These are phyloP conservation scores for Bombus superbus DNA, from an alignment of 1,140 invertebrate genomes.

Conservation along the genomic window DNA sequence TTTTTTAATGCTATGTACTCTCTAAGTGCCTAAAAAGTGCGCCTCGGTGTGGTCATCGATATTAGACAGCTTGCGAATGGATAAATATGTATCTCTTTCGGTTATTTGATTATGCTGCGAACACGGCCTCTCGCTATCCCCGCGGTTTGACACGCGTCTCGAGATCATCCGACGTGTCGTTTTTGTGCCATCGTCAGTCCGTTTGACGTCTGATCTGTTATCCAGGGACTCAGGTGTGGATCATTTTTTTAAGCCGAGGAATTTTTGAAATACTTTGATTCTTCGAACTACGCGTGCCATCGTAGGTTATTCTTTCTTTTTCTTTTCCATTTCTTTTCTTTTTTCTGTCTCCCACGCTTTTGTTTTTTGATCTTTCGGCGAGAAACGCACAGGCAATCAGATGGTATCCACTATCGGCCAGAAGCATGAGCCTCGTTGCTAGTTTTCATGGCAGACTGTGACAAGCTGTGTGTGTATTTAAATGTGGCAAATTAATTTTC, in stretches of 20 bases:
- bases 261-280: not conserved
- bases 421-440: constrained; percentile 1
- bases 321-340: too few relatives aligned
- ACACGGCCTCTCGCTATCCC: constrained; percentile 48
- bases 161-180: constrained; percentile 16
- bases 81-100: constrained; percentile 51
- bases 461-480: not conserved
- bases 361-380: not conserved
- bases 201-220: not conserved
- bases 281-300: not conserved
- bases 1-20: constrained; percentile 66
- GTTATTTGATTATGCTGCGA: constrained; percentile 45
- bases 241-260: not conserved
- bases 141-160: constrained; percentile 37
- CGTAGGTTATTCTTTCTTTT: not conserved
- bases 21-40: constrained; percentile 70
- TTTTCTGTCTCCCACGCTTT: too few relatives aligned
- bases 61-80: constrained; percentile 79
- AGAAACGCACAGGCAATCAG: not conserved
- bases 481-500: not conserved
- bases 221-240: not conserved
- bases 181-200: not conserved
- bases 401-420: not conserved
- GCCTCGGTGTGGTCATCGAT: constrained; percentile 77
- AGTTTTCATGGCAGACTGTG: not conserved